phyloP scores from a whole-genome alignment of 2,113 vertebrate species.

The Zapus hudsonius region DNA sequence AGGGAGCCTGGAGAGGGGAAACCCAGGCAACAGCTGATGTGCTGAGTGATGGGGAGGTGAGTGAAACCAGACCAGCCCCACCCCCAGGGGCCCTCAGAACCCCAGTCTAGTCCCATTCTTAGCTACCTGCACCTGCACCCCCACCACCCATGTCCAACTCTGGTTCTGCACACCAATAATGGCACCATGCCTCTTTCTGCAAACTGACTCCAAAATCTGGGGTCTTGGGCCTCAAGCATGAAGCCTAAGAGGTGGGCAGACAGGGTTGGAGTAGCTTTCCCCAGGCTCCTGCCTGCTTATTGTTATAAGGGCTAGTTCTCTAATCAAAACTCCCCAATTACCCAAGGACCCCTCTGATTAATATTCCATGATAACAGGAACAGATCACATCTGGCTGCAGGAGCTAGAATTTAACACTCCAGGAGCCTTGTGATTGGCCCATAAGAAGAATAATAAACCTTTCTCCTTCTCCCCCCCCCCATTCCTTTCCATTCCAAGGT shows the following conservation, averaged over 20 bases:
- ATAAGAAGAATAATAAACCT: constrained; percentile 78
- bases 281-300: constrained; percentile 86
- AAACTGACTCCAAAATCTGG: not conserved
- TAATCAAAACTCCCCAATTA: constrained; percentile 89
- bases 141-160: not conserved
- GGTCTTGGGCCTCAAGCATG: constrained; percentile 73
- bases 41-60: constrained; percentile 84
- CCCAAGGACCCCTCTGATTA: constrained; percentile 87
- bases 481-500: constrained; percentile 68
- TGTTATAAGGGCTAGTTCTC: constrained; percentile 88
- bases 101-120: constrained; percentile 1
- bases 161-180: not conserved
- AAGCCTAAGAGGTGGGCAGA: constrained; percentile 74
- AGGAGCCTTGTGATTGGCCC: constrained; percentile 76
- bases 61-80: constrained; percentile 68
- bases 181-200: not conserved
- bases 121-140: not conserved
- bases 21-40: constrained; percentile 47
- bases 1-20: constrained; percentile 58
- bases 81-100: constrained; percentile 40
- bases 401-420: constrained; percentile 64
- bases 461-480: constrained; percentile 62
- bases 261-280: constrained; percentile 75
- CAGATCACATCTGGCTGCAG: constrained; percentile 85
- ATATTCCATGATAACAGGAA: constrained; percentile 87